Percentiles rank a stretch among this genome's conserved stretches.
Evolutionary conservation across 2,113 vertebrate species (phyloP).

Genomic region (Microcebus griseorufus): DNA sequence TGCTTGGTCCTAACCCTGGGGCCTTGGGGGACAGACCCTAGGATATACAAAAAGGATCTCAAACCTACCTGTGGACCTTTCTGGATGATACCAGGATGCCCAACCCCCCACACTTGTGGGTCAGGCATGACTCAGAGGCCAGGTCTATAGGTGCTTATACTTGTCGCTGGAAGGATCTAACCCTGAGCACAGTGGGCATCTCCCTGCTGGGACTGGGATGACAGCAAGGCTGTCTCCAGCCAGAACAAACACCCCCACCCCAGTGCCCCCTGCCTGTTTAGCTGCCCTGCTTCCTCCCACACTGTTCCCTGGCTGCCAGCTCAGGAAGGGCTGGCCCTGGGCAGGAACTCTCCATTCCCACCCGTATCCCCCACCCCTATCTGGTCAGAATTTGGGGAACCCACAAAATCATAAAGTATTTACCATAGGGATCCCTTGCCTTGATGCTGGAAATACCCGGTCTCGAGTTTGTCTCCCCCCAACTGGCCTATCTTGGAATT

Average conservation of each 20-base stretch:
- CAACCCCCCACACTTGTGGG: not conserved
- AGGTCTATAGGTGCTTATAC: accelerated
- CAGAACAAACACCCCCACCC: not conserved
- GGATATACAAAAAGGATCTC: not conserved
- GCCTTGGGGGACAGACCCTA: not conserved
- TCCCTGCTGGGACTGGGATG: not conserved
- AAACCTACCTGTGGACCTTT: not conserved
- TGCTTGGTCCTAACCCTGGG: not conserved
- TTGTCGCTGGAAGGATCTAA: constrained; percentile 85
- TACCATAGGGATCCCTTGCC: not conserved
- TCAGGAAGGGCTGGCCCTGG: constrained; percentile 50
- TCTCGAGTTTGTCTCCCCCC: not conserved
- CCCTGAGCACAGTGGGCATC: constrained; percentile 80
- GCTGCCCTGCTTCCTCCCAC: constrained; percentile 12
- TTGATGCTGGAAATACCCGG: constrained; percentile 20
- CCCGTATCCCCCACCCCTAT: not conserved
- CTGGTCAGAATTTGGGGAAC: constrained; percentile 31
- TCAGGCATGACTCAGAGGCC: not conserved
- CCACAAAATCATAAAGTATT: constrained; percentile 1
- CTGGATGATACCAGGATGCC: not conserved
- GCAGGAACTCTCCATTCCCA: not conserved
- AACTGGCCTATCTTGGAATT: constrained; percentile 3
- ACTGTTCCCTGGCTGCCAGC: not conserved
- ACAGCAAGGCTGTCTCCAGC: not conserved
- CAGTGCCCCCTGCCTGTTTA: not conserved